phyloP scores from a whole-genome alignment of 2,113 vertebrate genomes.

The Triplophysa dalaica region DNA sequence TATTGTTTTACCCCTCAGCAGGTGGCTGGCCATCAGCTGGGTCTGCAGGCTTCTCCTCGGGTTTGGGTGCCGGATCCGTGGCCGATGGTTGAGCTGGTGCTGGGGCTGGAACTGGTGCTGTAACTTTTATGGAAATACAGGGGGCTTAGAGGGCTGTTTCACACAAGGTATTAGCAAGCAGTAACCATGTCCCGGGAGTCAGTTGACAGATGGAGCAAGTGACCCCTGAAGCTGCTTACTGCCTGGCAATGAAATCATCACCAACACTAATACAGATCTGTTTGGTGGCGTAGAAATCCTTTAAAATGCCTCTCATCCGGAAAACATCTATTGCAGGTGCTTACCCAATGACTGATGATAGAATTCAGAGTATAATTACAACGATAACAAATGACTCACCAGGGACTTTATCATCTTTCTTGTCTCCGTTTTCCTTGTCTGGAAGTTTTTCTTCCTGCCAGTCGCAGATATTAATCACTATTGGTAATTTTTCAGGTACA shows the following conservation, averaged over 20 bases:
- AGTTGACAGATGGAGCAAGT: neutral
- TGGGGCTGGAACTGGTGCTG: neutral
- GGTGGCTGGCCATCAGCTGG: neutral
- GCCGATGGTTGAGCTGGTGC: neutral
- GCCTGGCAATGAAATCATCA: neutral
- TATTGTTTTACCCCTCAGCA: constrained; percentile 42
- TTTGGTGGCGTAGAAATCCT: neutral
- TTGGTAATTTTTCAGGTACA: neutral
- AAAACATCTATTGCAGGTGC: constrained; percentile 26
- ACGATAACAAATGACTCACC: constrained; percentile 60
- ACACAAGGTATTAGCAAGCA: neutral
- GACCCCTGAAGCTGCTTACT: constrained; percentile 14
- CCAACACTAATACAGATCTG: neutral
- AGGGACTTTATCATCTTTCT: constrained; percentile 58
- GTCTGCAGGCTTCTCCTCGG: constrained; percentile 28
- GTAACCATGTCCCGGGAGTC: neutral
- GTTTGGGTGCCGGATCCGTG: constrained; percentile 10
- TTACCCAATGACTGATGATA: constrained; percentile 3
- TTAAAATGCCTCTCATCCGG: constrained; percentile 30
- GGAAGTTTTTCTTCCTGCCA: constrained; percentile 64
- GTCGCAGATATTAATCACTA: constrained; percentile 4
- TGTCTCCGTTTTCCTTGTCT: constrained; percentile 61
- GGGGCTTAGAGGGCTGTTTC: neutral
- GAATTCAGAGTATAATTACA: constrained; percentile 34
- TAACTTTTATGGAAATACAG: constrained; percentile 9